Evolutionary conservation across 1,140 invertebrate species (phyloP).

Genomic region (Elysia chlorotica): DNA sequence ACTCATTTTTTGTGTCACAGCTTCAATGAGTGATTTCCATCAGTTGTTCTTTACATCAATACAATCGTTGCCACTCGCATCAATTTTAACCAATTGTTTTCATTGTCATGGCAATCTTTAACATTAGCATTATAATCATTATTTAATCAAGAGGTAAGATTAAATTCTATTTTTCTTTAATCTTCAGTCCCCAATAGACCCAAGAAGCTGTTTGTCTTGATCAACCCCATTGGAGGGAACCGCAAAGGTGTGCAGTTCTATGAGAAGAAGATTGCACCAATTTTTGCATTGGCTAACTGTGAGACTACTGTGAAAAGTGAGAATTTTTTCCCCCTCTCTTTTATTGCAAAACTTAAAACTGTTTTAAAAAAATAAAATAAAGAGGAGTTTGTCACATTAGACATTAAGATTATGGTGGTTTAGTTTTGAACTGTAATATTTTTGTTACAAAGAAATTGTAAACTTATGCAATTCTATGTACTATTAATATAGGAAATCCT

Average conservation of each 20-base stretch:
- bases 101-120: too few species aligned
- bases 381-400: neutral
- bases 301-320: slow-evolving; percentile 26
- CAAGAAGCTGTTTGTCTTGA: slow-evolving; percentile 27
- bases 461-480: neutral
- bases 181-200: slow-evolving; percentile 26
- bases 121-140: too few species aligned
- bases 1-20: too few species aligned
- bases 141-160: too few species aligned
- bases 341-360: neutral
- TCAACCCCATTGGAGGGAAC: slow-evolving; percentile 36
- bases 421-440: neutral
- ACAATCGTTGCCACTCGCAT: too few species aligned
- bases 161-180: too few species aligned
- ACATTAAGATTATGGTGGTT: neutral
- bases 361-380: neutral
- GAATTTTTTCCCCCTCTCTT: neutral
- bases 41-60: too few species aligned
- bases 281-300: slow-evolving; percentile 33
- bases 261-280: slow-evolving; percentile 28
- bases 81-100: too few species aligned
- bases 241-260: slow-evolving; percentile 24
- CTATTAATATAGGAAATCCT: too few species aligned
- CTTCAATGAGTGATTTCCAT: too few species aligned
- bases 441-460: neutral